Conservation (phyloP, 2,888 invertebrate species). For the Protophormia terraenovae region DNA sequence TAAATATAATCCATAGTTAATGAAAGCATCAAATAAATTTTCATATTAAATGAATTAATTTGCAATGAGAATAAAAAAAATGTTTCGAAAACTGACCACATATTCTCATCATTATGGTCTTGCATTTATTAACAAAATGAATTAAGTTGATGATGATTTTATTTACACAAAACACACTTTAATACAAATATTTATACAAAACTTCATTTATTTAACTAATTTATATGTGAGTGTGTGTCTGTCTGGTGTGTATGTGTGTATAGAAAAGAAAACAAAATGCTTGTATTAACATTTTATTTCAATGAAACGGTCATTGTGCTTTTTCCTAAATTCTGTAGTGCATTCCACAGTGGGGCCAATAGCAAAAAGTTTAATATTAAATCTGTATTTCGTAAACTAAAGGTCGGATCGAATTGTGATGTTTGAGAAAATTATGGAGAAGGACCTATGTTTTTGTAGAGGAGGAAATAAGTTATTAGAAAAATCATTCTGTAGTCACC, state of each 20-base stretch:
- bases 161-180: not conserved
- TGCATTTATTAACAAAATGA: not conserved
- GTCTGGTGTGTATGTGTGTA: not conserved
- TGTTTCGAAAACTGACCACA: not conserved
- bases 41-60: not conserved
- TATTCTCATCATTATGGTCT: constrained; percentile 14
- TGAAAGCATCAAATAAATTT: not conserved
- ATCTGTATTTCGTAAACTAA: no score
- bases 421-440: no score
- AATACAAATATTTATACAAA: not conserved
- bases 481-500: no score
- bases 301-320: constrained; percentile 53
- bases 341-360: no score
- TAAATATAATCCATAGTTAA: no score
- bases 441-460: not conserved
- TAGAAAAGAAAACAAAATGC: not conserved
- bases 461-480: not conserved
- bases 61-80: not conserved
- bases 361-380: no score
- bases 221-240: not conserved
- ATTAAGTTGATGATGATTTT: constrained; percentile 4
- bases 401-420: no score
- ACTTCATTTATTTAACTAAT: not conserved
- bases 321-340: not conserved
- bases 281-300: constrained; percentile 45